Evolutionary conservation across 2,888 invertebrate species (phyloP).

Genomic region (Caenorhabditis sulstoni): DNA sequence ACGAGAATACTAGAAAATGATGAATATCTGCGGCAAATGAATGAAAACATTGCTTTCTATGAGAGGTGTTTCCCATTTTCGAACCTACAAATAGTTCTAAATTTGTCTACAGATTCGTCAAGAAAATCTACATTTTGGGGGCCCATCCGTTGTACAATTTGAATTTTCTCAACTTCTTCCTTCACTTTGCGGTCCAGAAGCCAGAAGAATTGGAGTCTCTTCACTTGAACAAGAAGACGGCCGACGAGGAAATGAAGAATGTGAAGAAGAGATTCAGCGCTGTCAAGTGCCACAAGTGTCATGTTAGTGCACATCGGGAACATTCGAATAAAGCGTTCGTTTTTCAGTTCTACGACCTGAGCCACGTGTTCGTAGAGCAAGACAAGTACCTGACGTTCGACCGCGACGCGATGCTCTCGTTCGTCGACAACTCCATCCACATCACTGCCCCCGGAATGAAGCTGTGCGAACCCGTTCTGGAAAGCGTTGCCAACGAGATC

Average conservation of each 20-base stretch:
- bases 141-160: constrained; percentile 1
- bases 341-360: constrained; percentile 49
- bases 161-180: constrained; percentile 10
- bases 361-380: constrained; percentile 28
- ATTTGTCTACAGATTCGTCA: neutral
- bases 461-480: constrained; percentile 35
- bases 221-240: constrained; percentile 10
- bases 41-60: constrained; percentile 35
- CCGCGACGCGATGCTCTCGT: constrained; percentile 29
- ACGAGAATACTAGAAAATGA: constrained; percentile 9
- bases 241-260: constrained; percentile 11
- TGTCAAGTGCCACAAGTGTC: constrained; percentile 35
- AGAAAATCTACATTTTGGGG: constrained; percentile 36
- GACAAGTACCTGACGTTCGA: constrained; percentile 50
- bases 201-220: constrained; percentile 25
- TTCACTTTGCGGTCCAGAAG: constrained; percentile 4
- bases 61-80: constrained; percentile 10
- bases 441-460: constrained; percentile 37
- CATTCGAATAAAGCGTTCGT: neutral
- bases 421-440: constrained; percentile 54
- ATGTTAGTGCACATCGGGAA: neutral
- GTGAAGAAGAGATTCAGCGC: constrained; percentile 21
- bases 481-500: constrained; percentile 16
- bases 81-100: too few species aligned
- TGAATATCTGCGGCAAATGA: constrained; percentile 15